A percentile compares a stretch with the other conserved stretches of the same genome.
phyloP scores from a whole-genome alignment of 2,797 vertebrate species.

The Setipinna tenuifilis region DNA sequence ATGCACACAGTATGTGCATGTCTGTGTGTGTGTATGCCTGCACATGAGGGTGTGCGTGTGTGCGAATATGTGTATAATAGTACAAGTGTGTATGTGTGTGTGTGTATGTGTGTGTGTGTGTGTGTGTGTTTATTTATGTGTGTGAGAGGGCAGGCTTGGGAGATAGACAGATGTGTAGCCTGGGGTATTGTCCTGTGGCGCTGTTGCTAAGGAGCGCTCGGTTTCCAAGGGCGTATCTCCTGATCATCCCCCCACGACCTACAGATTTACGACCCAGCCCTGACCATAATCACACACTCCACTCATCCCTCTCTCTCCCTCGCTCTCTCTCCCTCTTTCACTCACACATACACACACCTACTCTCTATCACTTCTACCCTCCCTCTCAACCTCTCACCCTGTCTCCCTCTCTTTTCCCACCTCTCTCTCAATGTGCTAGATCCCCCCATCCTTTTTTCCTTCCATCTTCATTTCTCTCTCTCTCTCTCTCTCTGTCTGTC shows the following conservation, averaged over 20 bases:
- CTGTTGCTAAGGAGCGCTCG: not conserved
- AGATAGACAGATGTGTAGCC: not conserved
- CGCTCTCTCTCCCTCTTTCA: not conserved
- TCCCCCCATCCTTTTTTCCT: conserved; percentile 49
- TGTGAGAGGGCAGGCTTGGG: not conserved
- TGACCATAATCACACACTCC: not conserved
- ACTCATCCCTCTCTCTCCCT: conserved; percentile 30
- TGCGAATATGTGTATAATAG: no score
- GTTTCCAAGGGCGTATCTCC: not conserved
- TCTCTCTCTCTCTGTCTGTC: conserved; percentile 7
- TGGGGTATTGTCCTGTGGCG: not conserved
- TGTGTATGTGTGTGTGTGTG: not conserved
- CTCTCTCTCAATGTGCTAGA: no score
- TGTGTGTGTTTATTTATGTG: not conserved
- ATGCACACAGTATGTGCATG: no score
- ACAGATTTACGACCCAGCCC: not conserved
- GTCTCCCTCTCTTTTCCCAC: conserved; percentile 28
- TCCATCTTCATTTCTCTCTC: conserved; percentile 19
- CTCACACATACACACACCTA: not conserved
- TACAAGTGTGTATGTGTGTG: no score
- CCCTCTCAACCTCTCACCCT: conserved; percentile 50
- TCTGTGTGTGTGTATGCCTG: no score
- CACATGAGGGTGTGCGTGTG: no score
- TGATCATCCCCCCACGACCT: not conserved
- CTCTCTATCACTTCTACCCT: conserved; percentile 34